These are phyloP conservation scores for Scomber colias DNA, from an alignment of 2,113 vertebrate species.

Conservation along the genomic window DNA sequence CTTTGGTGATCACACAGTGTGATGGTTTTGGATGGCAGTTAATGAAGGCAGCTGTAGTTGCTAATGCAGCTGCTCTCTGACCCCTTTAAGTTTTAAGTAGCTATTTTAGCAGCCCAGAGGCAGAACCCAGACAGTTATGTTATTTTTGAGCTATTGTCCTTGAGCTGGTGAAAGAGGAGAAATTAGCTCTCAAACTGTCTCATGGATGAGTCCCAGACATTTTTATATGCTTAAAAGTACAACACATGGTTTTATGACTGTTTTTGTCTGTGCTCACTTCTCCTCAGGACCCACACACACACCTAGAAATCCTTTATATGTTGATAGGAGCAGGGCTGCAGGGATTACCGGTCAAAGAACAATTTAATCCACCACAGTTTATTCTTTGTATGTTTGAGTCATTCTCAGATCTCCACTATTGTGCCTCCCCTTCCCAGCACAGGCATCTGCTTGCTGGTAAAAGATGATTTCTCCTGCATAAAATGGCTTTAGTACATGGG, in stretches of 20 bases:
- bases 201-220: not conserved
- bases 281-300: constrained; percentile 16
- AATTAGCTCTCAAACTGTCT: constrained; percentile 17
- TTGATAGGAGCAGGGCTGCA: constrained; percentile 8
- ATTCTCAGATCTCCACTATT: constrained; percentile 48
- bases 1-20: not conserved
- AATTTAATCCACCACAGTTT: constrained; percentile 41
- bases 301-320: constrained; percentile 7
- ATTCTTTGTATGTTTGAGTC: constrained; percentile 47
- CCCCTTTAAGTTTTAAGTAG: constrained; percentile 48
- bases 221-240: constrained; percentile 1
- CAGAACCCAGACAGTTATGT: constrained; percentile 41
- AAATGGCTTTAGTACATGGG: constrained; percentile 56
- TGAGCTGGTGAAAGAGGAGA: constrained; percentile 43
- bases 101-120: constrained; percentile 41
- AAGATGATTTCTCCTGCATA: constrained; percentile 54
- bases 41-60: constrained; percentile 40
- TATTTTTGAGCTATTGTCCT: constrained; percentile 51
- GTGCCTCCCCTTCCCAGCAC: constrained; percentile 60
- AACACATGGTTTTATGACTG: constrained; percentile 4
- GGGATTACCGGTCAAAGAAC: constrained; percentile 16
- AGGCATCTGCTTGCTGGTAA: constrained; percentile 63
- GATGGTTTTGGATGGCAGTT: constrained; percentile 35
- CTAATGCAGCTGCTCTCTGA: constrained; percentile 56
- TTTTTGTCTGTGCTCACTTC: constrained; percentile 5